These are phyloP conservation scores for Dicaeum eximium DNA, from an alignment of 2,113 vertebrate species.

Conservation along the genomic window DNA sequence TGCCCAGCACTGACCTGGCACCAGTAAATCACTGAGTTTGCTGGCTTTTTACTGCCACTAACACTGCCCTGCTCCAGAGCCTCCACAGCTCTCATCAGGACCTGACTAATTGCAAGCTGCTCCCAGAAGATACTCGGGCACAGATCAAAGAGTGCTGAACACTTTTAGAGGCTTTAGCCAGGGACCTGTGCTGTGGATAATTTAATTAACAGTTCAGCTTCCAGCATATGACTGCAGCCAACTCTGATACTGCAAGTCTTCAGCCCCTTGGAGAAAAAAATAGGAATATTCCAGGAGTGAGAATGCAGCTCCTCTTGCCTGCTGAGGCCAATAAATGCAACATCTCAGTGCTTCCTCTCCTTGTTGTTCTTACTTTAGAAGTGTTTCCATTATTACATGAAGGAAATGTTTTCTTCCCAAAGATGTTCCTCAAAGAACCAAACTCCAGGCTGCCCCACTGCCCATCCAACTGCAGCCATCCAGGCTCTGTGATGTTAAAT, in stretches of 20 bases:
- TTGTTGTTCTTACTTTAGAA: neutral
- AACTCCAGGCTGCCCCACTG: neutral
- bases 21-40: neutral
- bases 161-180: slow-evolving; percentile 32
- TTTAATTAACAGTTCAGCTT: slow-evolving; percentile 73
- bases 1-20: neutral
- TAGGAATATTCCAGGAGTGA: neutral
- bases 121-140: slow-evolving; percentile 42
- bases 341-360: neutral
- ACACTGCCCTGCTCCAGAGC: neutral
- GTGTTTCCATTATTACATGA: neutral
- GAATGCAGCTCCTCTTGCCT: neutral
- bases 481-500: neutral
- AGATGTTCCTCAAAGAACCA: neutral
- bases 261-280: neutral
- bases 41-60: neutral
- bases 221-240: neutral
- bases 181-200: slow-evolving; percentile 38
- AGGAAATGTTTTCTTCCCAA: neutral
- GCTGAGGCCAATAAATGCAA: neutral
- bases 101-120: slow-evolving; percentile 21
- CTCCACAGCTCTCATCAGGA: neutral
- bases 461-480: neutral
- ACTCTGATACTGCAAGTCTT: slow-evolving; percentile 3
- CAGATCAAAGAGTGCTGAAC: slow-evolving; percentile 36